Evolutionary conservation across 2,113 vertebrate species (phyloP).

Genomic region (Chloebia gouldiae): DNA sequence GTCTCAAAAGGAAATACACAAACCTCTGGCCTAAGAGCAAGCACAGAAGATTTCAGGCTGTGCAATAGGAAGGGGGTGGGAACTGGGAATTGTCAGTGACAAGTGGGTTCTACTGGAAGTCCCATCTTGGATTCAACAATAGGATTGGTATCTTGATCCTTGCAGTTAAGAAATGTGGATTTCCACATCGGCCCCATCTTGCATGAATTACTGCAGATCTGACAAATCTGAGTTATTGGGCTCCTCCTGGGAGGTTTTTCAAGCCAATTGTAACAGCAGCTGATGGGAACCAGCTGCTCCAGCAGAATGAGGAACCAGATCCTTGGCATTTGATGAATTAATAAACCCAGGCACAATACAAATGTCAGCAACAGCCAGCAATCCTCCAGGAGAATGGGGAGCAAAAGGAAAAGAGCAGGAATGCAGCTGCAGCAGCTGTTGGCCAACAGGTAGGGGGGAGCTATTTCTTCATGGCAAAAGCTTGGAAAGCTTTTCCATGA

Average conservation of each 20-base stretch:
- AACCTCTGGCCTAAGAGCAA: neutral
- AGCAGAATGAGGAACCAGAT: constrained; percentile 57
- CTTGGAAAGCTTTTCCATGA: neutral
- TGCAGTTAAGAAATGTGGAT: constrained; percentile 30
- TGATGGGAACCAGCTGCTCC: constrained; percentile 66
- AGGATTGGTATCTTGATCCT: neutral
- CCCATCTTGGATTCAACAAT: constrained; percentile 11
- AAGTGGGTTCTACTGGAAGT: constrained; percentile 6
- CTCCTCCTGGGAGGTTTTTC: constrained; percentile 45
- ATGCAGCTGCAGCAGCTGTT: neutral
- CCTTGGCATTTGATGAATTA: constrained; percentile 62
- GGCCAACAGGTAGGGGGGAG: constrained; percentile 26
- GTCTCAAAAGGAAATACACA: neutral
- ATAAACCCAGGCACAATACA: constrained; percentile 57
- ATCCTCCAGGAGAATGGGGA: constrained; percentile 5
- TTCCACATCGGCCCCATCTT: constrained; percentile 43
- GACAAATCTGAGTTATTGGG: constrained; percentile 33
- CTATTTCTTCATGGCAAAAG: neutral
- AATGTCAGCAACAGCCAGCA: constrained; percentile 47
- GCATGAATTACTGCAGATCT: constrained; percentile 38
- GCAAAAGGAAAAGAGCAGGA: neutral
- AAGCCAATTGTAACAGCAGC: constrained; percentile 56
- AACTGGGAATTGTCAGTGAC: neutral
- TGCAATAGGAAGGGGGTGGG: neutral
- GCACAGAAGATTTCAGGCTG: neutral